A percentile compares a stretch with the other conserved stretches of the same genome.
These are phyloP conservation scores for Bombus haemorrhoidalis DNA, from an alignment of 1,140 invertebrate genomes.

Conservation along the genomic window DNA sequence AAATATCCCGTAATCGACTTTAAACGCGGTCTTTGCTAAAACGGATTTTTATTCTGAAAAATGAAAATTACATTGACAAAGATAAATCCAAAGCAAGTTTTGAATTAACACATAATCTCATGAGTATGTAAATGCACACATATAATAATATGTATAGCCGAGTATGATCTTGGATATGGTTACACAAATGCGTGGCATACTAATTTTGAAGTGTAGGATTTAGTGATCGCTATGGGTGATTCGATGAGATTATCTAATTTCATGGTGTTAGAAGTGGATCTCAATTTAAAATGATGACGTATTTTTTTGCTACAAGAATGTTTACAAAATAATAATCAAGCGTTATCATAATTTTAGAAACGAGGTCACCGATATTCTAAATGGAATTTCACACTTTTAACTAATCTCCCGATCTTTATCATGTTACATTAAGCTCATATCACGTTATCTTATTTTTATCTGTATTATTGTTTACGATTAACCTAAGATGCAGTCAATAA, in stretches of 20 bases:
- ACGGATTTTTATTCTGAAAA: neutral
- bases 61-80: neutral
- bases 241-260: neutral
- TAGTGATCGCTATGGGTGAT: neutral
- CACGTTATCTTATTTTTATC: conserved; percentile 7
- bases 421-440: neutral
- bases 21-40: neutral
- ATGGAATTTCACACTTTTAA: conserved; percentile 47
- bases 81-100: neutral
- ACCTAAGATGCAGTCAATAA: neutral
- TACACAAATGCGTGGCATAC: neutral
- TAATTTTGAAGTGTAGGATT: neutral
- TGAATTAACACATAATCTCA: neutral
- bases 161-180: neutral
- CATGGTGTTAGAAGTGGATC: neutral
- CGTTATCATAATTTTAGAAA: conserved; percentile 32
- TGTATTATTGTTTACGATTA: neutral
- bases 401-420: conserved; percentile 17
- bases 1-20: neutral
- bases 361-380: conserved; percentile 18
- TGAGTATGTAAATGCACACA: neutral
- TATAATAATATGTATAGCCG: neutral
- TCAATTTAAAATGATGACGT: neutral
- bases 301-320: neutral
- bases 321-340: neutral